phyloP scores from a whole-genome alignment of 2,888 invertebrate genomes.

The Tiphia femorata region DNA sequence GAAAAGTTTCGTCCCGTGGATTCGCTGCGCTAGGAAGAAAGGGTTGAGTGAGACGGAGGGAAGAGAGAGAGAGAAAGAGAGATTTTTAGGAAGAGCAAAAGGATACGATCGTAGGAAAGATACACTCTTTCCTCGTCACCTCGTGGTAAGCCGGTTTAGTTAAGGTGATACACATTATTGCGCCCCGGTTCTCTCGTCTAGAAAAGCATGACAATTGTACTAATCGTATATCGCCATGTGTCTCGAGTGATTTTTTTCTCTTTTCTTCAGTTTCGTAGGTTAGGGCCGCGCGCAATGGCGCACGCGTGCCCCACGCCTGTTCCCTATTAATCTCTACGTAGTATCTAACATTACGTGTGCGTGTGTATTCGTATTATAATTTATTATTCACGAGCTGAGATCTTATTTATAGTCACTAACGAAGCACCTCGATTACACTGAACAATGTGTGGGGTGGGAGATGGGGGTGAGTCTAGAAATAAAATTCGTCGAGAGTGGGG shows the following conservation, averaged over 20 bases:
- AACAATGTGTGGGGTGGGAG: conserved; percentile 3
- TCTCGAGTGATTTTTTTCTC: too few species aligned
- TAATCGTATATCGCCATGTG: not conserved
- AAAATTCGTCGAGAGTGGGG: conserved; percentile 7
- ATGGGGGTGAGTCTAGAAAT: conserved; percentile 9
- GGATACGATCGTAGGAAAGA: not conserved
- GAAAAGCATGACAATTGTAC: too few species aligned
- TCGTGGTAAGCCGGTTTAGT: too few species aligned
- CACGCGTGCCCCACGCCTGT: too few species aligned
- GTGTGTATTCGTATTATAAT: conserved; percentile 23
- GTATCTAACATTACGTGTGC: too few species aligned
- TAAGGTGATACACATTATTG: too few species aligned
- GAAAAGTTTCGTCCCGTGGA: not conserved
- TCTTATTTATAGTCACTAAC: conserved; percentile 32
- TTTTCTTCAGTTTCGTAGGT: too few species aligned
- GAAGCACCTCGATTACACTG: conserved; percentile 39
- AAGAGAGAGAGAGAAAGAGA: not conserved
- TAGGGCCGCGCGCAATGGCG: too few species aligned
- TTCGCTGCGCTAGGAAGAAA: not conserved
- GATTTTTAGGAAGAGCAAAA: not conserved
- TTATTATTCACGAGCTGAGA: conserved; percentile 42
- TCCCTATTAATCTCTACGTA: too few species aligned
- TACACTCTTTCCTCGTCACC: too few species aligned
- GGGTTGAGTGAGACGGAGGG: not conserved
- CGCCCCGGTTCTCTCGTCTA: too few species aligned